Conservation (phyloP, 2,113 vertebrate species). For the Struthio camelus region DNA sequence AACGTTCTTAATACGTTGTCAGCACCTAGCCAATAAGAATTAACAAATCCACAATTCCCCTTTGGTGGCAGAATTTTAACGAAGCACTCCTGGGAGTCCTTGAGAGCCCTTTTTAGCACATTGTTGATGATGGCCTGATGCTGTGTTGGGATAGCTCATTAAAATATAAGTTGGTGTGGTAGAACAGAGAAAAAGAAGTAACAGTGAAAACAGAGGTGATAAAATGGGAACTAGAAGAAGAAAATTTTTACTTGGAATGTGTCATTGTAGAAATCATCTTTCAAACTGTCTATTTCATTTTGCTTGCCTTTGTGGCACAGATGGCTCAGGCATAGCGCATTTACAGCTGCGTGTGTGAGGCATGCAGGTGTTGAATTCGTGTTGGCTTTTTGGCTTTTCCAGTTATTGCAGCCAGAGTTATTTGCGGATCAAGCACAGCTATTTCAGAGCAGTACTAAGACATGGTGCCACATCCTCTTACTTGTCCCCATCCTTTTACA, state of each 20-base stretch:
- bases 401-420: neutral
- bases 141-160: neutral
- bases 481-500: neutral
- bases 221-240: neutral
- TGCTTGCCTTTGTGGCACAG: neutral
- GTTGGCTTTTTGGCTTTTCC: neutral
- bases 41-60: neutral
- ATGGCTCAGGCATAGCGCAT: neutral
- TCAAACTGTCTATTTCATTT: neutral
- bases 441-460: neutral
- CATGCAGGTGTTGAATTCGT: neutral
- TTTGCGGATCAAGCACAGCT: neutral
- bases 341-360: neutral
- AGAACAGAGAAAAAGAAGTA: neutral
- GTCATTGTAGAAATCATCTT: neutral
- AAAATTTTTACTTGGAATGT: neutral
- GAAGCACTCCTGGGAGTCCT: neutral
- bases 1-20: neutral
- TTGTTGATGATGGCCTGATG: neutral
- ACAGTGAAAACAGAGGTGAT: neutral
- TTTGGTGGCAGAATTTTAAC: neutral
- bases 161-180: rapidly evolving
- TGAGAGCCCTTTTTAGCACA: neutral
- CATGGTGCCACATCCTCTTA: neutral
- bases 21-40: neutral